Base-by-base conservation (phyloP, 2,113 vertebrate genomes). In the Triplophysa tibetana region DNA sequence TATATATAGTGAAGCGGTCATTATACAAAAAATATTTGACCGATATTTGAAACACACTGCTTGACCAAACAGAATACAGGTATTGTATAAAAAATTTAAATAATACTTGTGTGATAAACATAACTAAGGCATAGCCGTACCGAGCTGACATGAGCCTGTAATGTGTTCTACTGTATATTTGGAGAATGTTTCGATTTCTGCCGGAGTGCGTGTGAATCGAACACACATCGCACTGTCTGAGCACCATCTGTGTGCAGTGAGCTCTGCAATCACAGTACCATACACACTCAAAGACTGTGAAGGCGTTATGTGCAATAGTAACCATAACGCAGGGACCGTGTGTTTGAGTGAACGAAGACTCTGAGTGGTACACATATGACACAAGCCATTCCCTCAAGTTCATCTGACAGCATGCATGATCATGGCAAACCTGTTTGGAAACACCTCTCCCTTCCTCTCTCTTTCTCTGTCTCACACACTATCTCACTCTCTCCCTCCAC, bases 241-340 rank as follows among this genome's bases (percentile, higher is more conserved):
- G 43, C 29, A 43, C 54, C 70, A 60, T 60, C 54, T 74, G 70
- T 74, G 70, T 43, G 70, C 54, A 74, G 54, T 43, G 56, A 61
- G 70, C 43, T 66, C 56, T 21, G 48, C 64, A 52, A 41, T 75
- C 63, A 67, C 45, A 72, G 70, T 12, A 64, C 33, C 56, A 41
- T 76, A 83, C 70, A 80, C 70, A 79, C 62, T 77, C 67, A 83
- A 65, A 75, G 56, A 75, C 41, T 58, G 16, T 73, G 70, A 73
- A 73, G 70, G 29, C 54, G 3, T 33, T 58, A 29, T 73, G 58
- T 41, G 45, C 72, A 75, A 62, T 62, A 63, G 58, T 62, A 75
- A 45, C 41, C 58, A 41, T 58, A 72, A 72, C 38, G 69, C 52
- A 21, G 56, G 26, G 38, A 63, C 23, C 29, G 48, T 54, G 75